These are phyloP conservation scores for Autographa pulchrina DNA, from an alignment of 2,888 invertebrate genomes.

Conservation along the genomic window DNA sequence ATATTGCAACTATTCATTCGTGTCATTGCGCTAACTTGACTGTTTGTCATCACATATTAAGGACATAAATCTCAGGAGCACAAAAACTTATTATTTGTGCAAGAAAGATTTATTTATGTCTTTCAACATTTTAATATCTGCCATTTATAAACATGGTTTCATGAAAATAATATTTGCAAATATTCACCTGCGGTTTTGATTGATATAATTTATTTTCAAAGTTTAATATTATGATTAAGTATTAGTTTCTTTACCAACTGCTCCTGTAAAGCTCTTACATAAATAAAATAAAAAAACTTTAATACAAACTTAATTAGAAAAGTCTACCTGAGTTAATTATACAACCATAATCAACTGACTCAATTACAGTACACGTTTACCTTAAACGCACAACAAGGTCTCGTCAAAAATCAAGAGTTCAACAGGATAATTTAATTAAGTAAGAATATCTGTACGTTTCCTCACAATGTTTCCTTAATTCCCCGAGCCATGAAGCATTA, in stretches of 20 bases:
- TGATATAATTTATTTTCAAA: too few relatives aligned
- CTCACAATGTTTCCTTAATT: slow-evolving; percentile 47
- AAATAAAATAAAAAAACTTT: background rate
- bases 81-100: background rate
- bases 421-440: slow-evolving; percentile 33
- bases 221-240: too few relatives aligned
- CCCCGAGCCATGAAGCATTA: slow-evolving; percentile 44
- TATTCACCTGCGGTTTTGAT: background rate
- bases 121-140: background rate
- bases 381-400: background rate
- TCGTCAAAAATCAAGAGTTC: slow-evolving; percentile 47
- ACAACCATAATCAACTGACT: slow-evolving; percentile 18
- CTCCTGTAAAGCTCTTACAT: background rate
- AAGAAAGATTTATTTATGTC: background rate
- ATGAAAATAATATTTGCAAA: background rate
- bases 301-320: background rate
- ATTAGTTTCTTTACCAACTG: too few relatives aligned
- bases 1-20: background rate
- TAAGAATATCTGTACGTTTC: slow-evolving; percentile 51
- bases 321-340: background rate
- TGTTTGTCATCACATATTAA: slow-evolving; percentile 3
- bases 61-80: background rate
- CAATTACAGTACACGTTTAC: background rate
- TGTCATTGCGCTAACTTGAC: background rate
- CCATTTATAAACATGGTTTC: background rate